Evolutionary conservation across 2,797 vertebrate species (phyloP).

Genomic region (Hephaestus fuliginosus): DNA sequence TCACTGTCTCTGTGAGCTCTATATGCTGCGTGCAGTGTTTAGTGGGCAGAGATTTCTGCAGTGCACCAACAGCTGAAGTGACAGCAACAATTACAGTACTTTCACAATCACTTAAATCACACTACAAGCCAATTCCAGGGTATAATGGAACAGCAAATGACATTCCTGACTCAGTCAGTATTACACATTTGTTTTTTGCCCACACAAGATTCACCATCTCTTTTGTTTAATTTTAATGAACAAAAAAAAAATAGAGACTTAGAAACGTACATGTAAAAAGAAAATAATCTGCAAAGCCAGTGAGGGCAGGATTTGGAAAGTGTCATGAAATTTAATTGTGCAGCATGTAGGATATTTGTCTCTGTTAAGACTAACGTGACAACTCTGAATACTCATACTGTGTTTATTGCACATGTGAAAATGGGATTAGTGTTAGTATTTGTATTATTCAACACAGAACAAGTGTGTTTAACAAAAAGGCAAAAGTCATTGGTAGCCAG

Average conservation of each 20-base stretch:
- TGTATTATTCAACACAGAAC: background rate
- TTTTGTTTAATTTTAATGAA: background rate
- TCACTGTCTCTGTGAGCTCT: background rate
- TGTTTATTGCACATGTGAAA: too few species aligned
- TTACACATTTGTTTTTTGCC: background rate
- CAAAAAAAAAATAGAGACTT: background rate
- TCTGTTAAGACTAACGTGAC: too few species aligned
- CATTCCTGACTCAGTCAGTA: background rate
- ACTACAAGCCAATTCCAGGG: background rate
- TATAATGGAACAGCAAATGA: constrained; percentile 18
- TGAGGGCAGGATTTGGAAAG: background rate
- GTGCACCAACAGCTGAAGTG: constrained; percentile 2
- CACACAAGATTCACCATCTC: background rate
- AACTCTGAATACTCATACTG: too few species aligned
- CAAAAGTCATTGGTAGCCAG: background rate
- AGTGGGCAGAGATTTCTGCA: constrained; percentile 11
- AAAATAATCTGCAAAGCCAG: background rate
- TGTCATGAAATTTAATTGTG: background rate
- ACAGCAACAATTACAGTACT: constrained; percentile 32
- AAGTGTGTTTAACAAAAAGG: background rate
- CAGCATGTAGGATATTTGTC: background rate
- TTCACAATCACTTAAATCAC: constrained; percentile 26
- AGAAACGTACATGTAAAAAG: background rate
- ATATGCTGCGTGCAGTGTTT: background rate
- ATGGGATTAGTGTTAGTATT: background rate